Base-by-base conservation (phyloP, 64 coral and sea anemone species). In the Trachythela sp. region DNA sequence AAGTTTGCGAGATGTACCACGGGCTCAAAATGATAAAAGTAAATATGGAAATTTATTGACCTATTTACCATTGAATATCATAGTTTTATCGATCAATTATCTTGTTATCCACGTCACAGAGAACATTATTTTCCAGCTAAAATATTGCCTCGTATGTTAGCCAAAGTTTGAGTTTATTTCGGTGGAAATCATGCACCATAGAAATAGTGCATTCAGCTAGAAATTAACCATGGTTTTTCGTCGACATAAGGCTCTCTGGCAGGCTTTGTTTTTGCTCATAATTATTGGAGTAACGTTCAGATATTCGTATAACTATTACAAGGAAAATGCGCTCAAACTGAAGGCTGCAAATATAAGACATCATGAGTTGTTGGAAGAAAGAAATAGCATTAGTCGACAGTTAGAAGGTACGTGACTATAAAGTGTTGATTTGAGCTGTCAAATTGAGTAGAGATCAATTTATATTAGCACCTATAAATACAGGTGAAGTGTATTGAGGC, bases 281-380 rank as follows among this genome's bases (percentile, higher is more conserved):
- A 17, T 36, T 80, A 9, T 80, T 80, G 75, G 31, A 22, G 75
- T 18, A 18, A 37, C 35, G 9, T 35, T 80, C 4, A 35, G 33
- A 9, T 80, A 14, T 80, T 80, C 37, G 7, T 80, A 80, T 18
- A 35, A 17, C 30, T 35, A 80, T 37, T 39, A 80, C 37, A 2
- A 39, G 15, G 37, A 80, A 17, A 80, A 35, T 36, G 32, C 9
- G 35, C 20, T 80, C 20, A 80, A 80, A 36, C 75, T 80, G 15
- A 80, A 80, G 20, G 75, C 75, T 37, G 75, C 75, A 80, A 80
- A 80, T 80, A 80, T 80, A 30, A 35, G 75, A 37, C 31, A 80
- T 80, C 75, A 80, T 80, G 75, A 80, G 37, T 18, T 80, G 15
- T 15, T 80, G 15, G 75, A 80, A 22, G 75, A 80, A 37, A 36